phyloP scores from a whole-genome alignment of 2,797 vertebrate genomes.

The Parotocinclus haroldoi region DNA sequence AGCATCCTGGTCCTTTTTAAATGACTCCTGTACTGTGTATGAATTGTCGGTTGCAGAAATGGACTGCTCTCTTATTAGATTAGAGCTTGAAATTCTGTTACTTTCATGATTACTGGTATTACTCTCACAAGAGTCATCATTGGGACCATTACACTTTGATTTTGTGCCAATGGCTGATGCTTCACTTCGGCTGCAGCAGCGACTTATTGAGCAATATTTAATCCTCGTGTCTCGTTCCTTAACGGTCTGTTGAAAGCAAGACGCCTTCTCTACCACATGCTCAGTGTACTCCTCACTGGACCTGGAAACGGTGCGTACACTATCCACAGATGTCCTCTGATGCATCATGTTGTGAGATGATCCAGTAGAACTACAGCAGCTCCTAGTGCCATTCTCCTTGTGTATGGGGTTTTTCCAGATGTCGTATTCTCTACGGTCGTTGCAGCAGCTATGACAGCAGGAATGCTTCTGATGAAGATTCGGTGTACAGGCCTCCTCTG shows the following conservation, averaged over 20 bases:
- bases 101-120: conserved; percentile 31
- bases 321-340: conserved; percentile 69
- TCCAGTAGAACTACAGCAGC: conserved; percentile 70
- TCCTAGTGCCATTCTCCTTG: conserved; percentile 50
- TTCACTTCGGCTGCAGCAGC: conserved; percentile 67
- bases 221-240: conserved; percentile 62
- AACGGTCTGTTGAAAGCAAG: conserved; percentile 67
- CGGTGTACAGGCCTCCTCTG: conserved; percentile 64
- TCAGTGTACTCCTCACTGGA: conserved; percentile 73
- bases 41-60: conserved; percentile 62
- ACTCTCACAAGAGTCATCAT: conserved; percentile 43
- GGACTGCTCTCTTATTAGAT: conserved; percentile 31
- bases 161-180: conserved; percentile 55
- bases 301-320: conserved; percentile 59
- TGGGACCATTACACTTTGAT: conserved; percentile 53
- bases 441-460: conserved; percentile 70
- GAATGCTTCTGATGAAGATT: conserved; percentile 63
- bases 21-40: conserved; percentile 61
- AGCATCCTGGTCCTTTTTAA: conserved; percentile 69
- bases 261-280: conserved; percentile 68
- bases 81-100: conserved; percentile 45
- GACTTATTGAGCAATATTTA: conserved; percentile 67
- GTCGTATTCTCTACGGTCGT: conserved; percentile 71
- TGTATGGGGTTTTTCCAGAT: conserved; percentile 82
- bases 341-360: conserved; percentile 69